phyloP scores from a whole-genome alignment of 2,113 vertebrate genomes.

The Oreochromis tanganicae region DNA sequence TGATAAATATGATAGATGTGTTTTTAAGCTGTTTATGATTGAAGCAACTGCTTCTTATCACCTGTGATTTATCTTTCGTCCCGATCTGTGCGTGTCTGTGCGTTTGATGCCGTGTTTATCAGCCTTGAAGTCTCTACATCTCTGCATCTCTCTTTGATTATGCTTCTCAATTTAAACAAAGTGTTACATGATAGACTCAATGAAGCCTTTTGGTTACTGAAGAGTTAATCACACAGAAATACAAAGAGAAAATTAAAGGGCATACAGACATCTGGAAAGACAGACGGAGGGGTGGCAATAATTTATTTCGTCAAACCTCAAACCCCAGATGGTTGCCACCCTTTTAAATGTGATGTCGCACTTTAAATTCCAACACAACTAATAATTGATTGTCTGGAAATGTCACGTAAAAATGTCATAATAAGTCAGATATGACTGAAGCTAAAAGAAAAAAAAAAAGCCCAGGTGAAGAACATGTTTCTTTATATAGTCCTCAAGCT shows the following conservation, averaged over 20 bases:
- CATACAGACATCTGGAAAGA: constrained; percentile 52
- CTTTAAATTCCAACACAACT: constrained; percentile 44
- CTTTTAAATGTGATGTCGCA: constrained; percentile 43
- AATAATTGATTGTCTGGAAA: constrained; percentile 52
- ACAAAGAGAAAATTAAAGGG: constrained; percentile 42
- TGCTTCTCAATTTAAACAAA: neutral
- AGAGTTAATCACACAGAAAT: constrained; percentile 9
- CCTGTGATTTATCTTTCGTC: constrained; percentile 11
- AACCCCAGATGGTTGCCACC: constrained; percentile 44
- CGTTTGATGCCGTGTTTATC: neutral
- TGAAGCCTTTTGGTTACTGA: neutral
- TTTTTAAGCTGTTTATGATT: constrained; percentile 20
- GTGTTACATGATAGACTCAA: neutral
- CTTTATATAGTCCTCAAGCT: neutral
- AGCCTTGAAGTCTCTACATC: neutral
- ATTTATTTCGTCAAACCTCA: constrained; percentile 48
- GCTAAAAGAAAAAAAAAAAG: neutral
- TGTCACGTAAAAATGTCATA: constrained; percentile 41
- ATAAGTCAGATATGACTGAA: constrained; percentile 20
- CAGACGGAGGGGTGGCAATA: constrained; percentile 49
- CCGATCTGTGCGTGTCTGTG: neutral
- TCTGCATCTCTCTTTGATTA: neutral
- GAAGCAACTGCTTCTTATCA: constrained; percentile 14
- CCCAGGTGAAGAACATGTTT: neutral
- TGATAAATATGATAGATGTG: constrained; percentile 28